Percentiles rank a stretch among this genome's conserved stretches.
These are phyloP conservation scores for Calephelis virginiensis DNA, from an alignment of 1,140 invertebrate species.

Conservation along the genomic window DNA sequence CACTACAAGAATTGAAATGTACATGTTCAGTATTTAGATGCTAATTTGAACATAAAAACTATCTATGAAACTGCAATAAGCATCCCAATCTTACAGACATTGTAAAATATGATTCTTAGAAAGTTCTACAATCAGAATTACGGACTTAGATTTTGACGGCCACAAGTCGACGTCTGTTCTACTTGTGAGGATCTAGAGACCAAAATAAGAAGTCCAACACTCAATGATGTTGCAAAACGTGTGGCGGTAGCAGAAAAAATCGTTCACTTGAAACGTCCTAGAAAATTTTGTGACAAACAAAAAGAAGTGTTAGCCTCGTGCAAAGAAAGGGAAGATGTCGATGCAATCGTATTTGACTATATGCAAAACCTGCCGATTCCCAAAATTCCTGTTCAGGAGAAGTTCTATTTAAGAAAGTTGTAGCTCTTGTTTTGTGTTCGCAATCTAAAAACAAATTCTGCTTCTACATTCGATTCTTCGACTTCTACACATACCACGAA, in stretches of 20 bases:
- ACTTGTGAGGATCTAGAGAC: background rate
- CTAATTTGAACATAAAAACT: slow-evolving; percentile 43
- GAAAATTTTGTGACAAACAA: slow-evolving; percentile 7
- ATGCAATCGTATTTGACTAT: slow-evolving; percentile 4
- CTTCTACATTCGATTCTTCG: no score
- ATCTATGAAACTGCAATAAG: slow-evolving; percentile 35
- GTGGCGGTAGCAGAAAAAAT: slow-evolving; percentile 10
- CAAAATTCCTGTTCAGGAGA: background rate
- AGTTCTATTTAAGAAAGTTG: no score
- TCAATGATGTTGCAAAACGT: slow-evolving; percentile 9
- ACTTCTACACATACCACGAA: no score
- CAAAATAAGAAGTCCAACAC: slow-evolving; percentile 1
- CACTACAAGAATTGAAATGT: slow-evolving; percentile 26
- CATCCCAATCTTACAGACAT: slow-evolving; percentile 6
- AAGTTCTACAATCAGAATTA: slow-evolving; percentile 8
- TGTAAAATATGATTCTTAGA: slow-evolving; percentile 3
- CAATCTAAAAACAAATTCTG: no score
- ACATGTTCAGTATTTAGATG: slow-evolving; percentile 42
- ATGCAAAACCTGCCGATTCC: slow-evolving; percentile 5
- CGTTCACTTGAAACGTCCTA: slow-evolving; percentile 9
- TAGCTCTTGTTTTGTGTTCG: no score
- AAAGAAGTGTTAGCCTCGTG: slow-evolving; percentile 1
- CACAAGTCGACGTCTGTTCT: background rate
- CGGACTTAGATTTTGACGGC: slow-evolving; percentile 5
- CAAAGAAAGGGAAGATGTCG: slow-evolving; percentile 7